These are phyloP conservation scores for Drosophila kurseongensis DNA, from an alignment of 1,140 invertebrate genomes.

Conservation along the genomic window DNA sequence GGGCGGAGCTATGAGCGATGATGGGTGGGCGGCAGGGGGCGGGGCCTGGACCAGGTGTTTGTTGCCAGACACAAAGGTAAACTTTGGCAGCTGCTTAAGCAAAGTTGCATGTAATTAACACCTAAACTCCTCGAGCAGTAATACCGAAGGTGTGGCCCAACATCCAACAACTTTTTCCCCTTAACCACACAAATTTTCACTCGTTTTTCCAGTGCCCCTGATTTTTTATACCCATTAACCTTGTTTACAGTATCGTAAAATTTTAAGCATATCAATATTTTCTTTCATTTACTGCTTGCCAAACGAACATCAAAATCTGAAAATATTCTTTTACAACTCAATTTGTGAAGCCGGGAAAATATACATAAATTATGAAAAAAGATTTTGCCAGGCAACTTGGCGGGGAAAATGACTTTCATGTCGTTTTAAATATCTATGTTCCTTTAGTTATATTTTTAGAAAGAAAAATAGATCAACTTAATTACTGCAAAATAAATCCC, in stretches of 20 bases:
- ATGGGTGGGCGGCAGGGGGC: not conserved
- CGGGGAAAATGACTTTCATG: not conserved
- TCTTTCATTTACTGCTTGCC: constrained; percentile 30
- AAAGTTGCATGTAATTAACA: constrained; percentile 81
- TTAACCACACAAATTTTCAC: constrained; percentile 31
- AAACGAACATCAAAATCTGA: constrained; percentile 51
- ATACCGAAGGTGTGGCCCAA: constrained; percentile 14
- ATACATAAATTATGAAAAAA: constrained; percentile 1
- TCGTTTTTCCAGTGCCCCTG: not conserved
- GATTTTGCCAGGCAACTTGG: not conserved
- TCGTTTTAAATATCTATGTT: not conserved
- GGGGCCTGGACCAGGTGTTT: constrained; percentile 43
- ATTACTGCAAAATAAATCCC: no score
- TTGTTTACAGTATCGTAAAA: constrained; percentile 81
- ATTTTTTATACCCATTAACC: constrained; percentile 70
- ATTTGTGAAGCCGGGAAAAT: constrained; percentile 55
- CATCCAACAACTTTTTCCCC: constrained; percentile 7
- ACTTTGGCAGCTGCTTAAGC: constrained; percentile 60
- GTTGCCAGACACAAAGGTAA: constrained; percentile 56
- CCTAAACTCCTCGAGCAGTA: constrained; percentile 61
- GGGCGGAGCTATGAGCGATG: constrained; percentile 25
- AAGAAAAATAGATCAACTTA: no score
- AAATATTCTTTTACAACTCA: constrained; percentile 70
- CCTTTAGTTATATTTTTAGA: no score
- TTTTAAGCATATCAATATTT: constrained; percentile 59